Base-by-base conservation (phyloP, 2,797 vertebrate species). In the Lagocephalus sceleratus region DNA sequence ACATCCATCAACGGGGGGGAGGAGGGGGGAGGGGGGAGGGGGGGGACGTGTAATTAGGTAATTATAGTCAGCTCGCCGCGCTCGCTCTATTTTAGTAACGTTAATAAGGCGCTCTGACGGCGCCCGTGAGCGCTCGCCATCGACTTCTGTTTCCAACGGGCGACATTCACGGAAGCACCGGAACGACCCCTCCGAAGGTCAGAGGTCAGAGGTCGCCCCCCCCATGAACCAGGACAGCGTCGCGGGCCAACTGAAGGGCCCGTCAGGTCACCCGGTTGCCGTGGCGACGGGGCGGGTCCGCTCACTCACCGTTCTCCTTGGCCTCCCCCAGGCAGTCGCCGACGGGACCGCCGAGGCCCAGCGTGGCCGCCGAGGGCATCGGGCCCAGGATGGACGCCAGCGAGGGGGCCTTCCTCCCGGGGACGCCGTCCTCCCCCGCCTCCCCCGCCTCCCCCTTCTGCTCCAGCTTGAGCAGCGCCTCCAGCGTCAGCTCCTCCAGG, bases 351-450 rank as follows among this genome's bases (percentile, higher is more conserved):
- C 87, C 78, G 59, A 98, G 93, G 54, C 94, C 93, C 63, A 98
- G 90, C 14, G 93, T 94, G 73, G 94, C 93, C 0, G 94, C 93
- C 0, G 96, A 94, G 47, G 94, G 94, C 66, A 98, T 90, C 0
- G 90, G 87, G 0, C 96, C 97, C 0, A 98, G 89, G 68, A 99
- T 88, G 64, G 91, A 92, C 38, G 89, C 92, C 77, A 99, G 77
- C 2, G 94, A 87, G 0, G 94, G 94, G 2, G 89, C 90, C 63
- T 85, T 86, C 15, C 60, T 66, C 21, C n/a, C 56, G 1, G 7
- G 66, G 17, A 38, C 1, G 0, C 57, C 26, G 23, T 10, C 48
- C 16, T 60, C 66, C 0, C 58, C 68, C 3, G 45, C 45, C 0
- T 29, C 67, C 20, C 60, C 56, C 32, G 21, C 67, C 0, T 40